Evolutionary conservation across 2,113 vertebrate species (phyloP).

Genomic region (Spheniscus mendiculus): DNA sequence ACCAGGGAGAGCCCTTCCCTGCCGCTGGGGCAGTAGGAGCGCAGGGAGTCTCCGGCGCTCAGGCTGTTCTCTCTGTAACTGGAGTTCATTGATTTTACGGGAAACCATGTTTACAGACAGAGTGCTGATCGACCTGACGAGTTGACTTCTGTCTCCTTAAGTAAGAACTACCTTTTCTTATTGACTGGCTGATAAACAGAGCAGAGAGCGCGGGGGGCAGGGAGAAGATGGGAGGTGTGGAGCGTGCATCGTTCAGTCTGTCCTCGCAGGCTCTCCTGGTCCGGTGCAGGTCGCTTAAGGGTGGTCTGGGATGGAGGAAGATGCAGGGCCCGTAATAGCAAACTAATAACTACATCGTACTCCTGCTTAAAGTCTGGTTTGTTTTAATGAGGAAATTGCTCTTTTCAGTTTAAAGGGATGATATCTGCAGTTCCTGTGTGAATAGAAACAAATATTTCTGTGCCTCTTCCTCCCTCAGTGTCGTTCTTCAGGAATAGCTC

Average conservation of each 20-base stretch:
- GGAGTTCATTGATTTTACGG: constrained; percentile 99
- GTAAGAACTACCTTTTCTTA: constrained; percentile 90
- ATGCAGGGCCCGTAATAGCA: fast-evolving
- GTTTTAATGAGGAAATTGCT: background rate
- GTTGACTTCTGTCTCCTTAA: constrained; percentile 98
- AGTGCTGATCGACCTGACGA: constrained; percentile 97
- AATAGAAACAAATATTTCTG: background rate
- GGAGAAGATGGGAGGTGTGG: background rate
- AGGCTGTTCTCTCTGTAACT: constrained; percentile 90
- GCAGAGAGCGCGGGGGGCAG: background rate
- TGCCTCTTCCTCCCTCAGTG: background rate
- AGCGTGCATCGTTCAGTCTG: background rate
- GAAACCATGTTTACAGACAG: constrained; percentile 99
- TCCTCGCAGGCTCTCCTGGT: background rate
- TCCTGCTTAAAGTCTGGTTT: background rate
- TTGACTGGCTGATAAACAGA: constrained; percentile 84
- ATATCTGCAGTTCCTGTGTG: background rate
- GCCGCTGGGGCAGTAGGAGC: background rate
- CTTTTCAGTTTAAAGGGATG: background rate
- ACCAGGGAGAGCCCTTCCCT: background rate
- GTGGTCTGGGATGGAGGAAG: background rate
- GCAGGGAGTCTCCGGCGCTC: constrained; percentile 79
- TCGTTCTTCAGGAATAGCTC: background rate
- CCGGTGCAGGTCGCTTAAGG: fast-evolving
- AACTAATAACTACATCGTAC: background rate